phyloP scores from a whole-genome alignment of 2,888 invertebrate genomes.

The Drosophila siamana region DNA sequence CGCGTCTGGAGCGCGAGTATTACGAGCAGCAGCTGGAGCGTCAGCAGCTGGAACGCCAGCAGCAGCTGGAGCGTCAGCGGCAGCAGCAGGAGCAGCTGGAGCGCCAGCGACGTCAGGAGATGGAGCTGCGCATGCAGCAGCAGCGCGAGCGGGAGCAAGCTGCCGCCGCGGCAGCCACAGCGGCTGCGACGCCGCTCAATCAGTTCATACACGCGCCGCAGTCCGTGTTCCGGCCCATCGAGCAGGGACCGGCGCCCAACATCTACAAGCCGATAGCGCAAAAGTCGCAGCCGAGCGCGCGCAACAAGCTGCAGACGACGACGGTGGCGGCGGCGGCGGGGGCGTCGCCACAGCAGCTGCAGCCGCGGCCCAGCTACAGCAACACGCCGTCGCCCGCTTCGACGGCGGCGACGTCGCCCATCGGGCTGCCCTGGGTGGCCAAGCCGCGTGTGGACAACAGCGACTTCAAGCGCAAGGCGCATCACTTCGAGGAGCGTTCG shows the following conservation, averaged over 20 bases:
- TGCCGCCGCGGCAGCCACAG: neutral
- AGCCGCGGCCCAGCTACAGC: slow-evolving; percentile 43
- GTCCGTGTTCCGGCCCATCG: slow-evolving; percentile 89
- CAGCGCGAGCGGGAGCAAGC: slow-evolving; percentile 34
- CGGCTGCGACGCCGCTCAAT: slow-evolving; percentile 86
- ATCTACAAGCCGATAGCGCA: slow-evolving; percentile 82
- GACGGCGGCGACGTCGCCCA: slow-evolving; percentile 76
- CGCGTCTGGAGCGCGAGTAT: slow-evolving; percentile 85
- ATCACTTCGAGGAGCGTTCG: slow-evolving; percentile 87
- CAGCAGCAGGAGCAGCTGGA: slow-evolving; percentile 70
- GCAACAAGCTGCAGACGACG: slow-evolving; percentile 22
- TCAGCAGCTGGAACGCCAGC: slow-evolving; percentile 67
- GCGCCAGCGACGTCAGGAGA: slow-evolving; percentile 85
- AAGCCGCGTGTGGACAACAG: slow-evolving; percentile 86
- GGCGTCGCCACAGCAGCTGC: slow-evolving; percentile 45
- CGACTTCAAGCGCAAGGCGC: slow-evolving; percentile 86
- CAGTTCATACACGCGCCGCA: slow-evolving; percentile 92
- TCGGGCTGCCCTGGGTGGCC: slow-evolving; percentile 86
- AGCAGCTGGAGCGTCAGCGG: slow-evolving; percentile 66
- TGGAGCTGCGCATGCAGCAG: slow-evolving; percentile 56
- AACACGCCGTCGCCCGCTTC: slow-evolving; percentile 76
- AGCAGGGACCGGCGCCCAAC: slow-evolving; percentile 65
- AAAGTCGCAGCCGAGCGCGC: slow-evolving; percentile 30
- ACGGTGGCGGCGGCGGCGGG: slow-evolving; percentile 25
- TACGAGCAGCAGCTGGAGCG: slow-evolving; percentile 76